These are phyloP conservation scores for Apoda limacodes DNA, from an alignment of 2,888 invertebrate genomes.

Conservation along the genomic window DNA sequence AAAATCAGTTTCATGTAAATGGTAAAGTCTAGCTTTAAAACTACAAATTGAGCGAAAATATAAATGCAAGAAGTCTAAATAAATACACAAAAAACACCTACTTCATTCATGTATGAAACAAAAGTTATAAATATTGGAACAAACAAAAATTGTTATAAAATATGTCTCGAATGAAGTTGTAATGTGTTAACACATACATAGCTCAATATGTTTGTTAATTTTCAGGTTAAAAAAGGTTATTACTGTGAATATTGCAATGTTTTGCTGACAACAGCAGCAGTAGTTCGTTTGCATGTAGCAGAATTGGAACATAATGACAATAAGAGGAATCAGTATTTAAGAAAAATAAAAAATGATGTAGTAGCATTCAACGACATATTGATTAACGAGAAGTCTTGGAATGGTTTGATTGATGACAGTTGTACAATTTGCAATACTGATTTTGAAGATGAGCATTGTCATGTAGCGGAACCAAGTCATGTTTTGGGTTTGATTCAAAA, in stretches of 20 bases:
- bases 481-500: slow-evolving; percentile 33
- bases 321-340: slow-evolving; percentile 23
- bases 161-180: too few species aligned
- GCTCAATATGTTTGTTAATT: too few species aligned
- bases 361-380: slow-evolving; percentile 28
- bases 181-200: too few species aligned
- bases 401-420: slow-evolving; percentile 32
- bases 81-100: too few species aligned
- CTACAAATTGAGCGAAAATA: too few species aligned
- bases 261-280: slow-evolving; percentile 28
- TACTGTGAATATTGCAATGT: slow-evolving; percentile 41
- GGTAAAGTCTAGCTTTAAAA: too few species aligned
- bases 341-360: slow-evolving; percentile 22
- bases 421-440: slow-evolving; percentile 40
- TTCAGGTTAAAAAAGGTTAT: slow-evolving; percentile 41
- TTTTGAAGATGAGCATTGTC: slow-evolving; percentile 28
- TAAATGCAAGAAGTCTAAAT: too few species aligned
- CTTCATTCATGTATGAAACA: too few species aligned
- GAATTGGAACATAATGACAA: slow-evolving; percentile 29
- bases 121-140: too few species aligned
- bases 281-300: slow-evolving; percentile 32
- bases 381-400: slow-evolving; percentile 36
- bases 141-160: too few species aligned
- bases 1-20: too few species aligned
- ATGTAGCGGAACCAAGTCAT: slow-evolving; percentile 29